Conservation (phyloP, 2,888 invertebrate species). For the Acronicta alni region DNA sequence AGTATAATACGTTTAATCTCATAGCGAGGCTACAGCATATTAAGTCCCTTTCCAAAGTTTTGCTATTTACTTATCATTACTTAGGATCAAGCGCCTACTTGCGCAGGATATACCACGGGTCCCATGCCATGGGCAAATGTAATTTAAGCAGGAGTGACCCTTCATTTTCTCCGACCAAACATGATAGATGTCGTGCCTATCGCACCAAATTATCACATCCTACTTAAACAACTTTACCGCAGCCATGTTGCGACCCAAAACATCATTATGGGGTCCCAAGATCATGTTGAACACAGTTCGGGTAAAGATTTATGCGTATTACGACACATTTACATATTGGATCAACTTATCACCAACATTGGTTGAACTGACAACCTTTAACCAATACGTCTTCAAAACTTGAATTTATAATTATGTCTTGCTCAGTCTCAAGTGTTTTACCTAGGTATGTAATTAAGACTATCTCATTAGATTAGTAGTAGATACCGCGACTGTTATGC, state of each 20-base stretch:
- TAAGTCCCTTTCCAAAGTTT: constrained; percentile 19
- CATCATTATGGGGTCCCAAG: constrained; percentile 47
- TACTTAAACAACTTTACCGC: constrained; percentile 46
- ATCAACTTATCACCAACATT: constrained; percentile 5
- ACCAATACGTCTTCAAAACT: not conserved
- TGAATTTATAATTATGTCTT: too few species aligned
- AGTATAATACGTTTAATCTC: not conserved
- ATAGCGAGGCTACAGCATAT: not conserved
- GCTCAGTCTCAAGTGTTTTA: too few species aligned
- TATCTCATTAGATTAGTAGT: too few species aligned
- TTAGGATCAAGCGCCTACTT: constrained; percentile 26
- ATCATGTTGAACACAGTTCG: constrained; percentile 30
- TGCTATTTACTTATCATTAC: constrained; percentile 25
- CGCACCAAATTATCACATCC: constrained; percentile 49
- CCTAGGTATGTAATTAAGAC: too few species aligned
- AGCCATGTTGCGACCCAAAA: constrained; percentile 22
- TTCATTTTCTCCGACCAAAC: constrained; percentile 36
- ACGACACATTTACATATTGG: constrained; percentile 19
- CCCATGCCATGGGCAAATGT: constrained; percentile 19
- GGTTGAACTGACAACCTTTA: not conserved
- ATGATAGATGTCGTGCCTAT: constrained; percentile 57
- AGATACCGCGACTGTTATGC: too few species aligned
- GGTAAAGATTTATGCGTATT: constrained; percentile 26
- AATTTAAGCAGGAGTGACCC: constrained; percentile 29
- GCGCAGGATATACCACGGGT: constrained; percentile 15